Evolutionary conservation across 2,797 vertebrate genomes (phyloP).

Genomic region (Pseudocheirus occidentalis): DNA sequence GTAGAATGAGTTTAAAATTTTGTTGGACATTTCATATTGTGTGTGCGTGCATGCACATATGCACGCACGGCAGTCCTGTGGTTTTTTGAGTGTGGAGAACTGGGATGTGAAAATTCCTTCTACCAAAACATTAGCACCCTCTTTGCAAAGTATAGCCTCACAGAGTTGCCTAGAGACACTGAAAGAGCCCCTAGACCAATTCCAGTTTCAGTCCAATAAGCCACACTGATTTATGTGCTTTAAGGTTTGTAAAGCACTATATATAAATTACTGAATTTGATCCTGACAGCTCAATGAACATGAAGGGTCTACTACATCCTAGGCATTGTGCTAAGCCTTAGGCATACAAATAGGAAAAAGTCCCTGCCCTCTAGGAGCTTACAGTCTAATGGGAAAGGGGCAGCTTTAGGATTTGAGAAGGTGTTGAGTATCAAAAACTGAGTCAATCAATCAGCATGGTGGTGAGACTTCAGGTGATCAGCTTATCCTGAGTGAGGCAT

Average conservation of each 20-base stretch:
- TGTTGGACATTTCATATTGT: not conserved
- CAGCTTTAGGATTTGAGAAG: not conserved
- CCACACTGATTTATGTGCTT: not conserved
- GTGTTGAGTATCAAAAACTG: not conserved
- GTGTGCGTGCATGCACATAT: no score
- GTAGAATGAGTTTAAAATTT: not conserved
- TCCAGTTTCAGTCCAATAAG: not conserved
- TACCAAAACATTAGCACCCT: not conserved
- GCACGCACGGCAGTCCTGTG: not conserved
- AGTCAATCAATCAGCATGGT: not conserved
- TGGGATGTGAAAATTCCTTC: not conserved
- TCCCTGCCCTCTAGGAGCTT: not conserved
- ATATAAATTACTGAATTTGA: not conserved
- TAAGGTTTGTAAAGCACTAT: not conserved
- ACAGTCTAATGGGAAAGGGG: not conserved
- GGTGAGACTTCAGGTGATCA: not conserved
- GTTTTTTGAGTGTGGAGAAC: not conserved
- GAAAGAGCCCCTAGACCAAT: not conserved
- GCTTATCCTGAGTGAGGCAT: slow-evolving; percentile 1
- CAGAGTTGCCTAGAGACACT: not conserved
- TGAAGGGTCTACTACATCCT: not conserved
- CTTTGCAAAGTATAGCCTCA: not conserved
- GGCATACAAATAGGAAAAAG: not conserved
- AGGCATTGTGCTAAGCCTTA: not conserved
- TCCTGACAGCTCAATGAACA: not conserved